Conservation (phyloP, 2,113 vertebrate genomes). For the Leptodactylus fuscus region DNA sequence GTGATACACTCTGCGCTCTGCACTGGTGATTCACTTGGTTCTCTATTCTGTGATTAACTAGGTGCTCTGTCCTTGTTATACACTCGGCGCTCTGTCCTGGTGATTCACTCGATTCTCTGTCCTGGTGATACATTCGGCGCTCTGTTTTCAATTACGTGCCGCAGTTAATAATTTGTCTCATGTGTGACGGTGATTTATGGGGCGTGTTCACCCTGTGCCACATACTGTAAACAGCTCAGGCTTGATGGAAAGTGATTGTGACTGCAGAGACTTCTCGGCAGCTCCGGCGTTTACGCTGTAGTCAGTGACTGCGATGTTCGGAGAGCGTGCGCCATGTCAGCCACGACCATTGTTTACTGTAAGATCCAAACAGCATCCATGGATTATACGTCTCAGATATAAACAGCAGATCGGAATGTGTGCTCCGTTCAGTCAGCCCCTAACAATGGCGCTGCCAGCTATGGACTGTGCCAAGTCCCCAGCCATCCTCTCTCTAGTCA, state of each 20-base stretch:
- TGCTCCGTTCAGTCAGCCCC: too few species aligned
- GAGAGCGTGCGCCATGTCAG: conserved; percentile 22
- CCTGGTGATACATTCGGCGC: too few species aligned
- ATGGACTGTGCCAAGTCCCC: background rate
- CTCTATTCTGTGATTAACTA: too few species aligned
- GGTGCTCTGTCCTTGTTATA: too few species aligned
- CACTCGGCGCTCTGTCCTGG: too few species aligned
- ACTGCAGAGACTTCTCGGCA: background rate
- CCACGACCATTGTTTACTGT: conserved; percentile 37
- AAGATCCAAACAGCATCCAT: conserved; percentile 2
- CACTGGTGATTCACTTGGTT: too few species aligned
- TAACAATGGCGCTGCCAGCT: conserved; percentile 1
- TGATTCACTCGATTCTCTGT: too few species aligned
- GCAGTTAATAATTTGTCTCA: conserved; percentile 32
- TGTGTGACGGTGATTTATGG: background rate
- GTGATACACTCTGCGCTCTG: too few species aligned
- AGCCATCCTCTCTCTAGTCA: background rate
- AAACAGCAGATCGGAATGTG: background rate
- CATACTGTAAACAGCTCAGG: conserved; percentile 41
- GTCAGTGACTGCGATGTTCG: background rate
- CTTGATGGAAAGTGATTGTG: conserved; percentile 47
- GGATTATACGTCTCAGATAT: conserved; percentile 41
- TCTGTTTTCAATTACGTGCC: background rate
- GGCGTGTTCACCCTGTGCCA: background rate
- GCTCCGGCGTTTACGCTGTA: background rate